Conservation (phyloP, 2,113 vertebrate species). For the Theropithecus gelada region DNA sequence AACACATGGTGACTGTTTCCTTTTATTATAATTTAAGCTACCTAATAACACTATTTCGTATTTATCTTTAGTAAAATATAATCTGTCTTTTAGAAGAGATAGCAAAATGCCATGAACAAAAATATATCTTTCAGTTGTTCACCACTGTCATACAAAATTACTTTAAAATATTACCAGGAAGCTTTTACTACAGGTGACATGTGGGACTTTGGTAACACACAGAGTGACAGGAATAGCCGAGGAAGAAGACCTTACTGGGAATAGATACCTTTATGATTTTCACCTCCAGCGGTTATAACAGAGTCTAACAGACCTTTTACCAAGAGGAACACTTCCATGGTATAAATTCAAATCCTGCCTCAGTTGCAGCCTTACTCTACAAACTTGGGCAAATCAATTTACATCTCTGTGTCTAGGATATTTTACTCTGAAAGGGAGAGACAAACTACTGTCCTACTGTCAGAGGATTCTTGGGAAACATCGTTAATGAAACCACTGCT, state of each 20-base stretch:
- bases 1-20: background rate
- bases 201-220: background rate
- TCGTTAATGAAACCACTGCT: background rate
- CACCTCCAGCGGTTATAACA: background rate
- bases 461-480: background rate
- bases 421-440: background rate
- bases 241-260: background rate
- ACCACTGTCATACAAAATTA: background rate
- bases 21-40: background rate
- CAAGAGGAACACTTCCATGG: background rate
- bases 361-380: background rate
- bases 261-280: background rate
- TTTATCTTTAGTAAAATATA: constrained; percentile 6
- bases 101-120: constrained; percentile 27
- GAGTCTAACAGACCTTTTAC: background rate
- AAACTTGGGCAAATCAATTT: background rate
- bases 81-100: constrained; percentile 10
- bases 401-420: background rate
- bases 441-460: background rate
- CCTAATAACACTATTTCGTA: background rate
- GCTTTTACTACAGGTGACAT: background rate
- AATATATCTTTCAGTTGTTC: background rate
- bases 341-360: background rate
- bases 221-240: background rate
- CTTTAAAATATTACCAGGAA: background rate